Evolutionary conservation across 1,140 invertebrate species (phyloP).

Genomic region (Drosophila ohnishii): DNA sequence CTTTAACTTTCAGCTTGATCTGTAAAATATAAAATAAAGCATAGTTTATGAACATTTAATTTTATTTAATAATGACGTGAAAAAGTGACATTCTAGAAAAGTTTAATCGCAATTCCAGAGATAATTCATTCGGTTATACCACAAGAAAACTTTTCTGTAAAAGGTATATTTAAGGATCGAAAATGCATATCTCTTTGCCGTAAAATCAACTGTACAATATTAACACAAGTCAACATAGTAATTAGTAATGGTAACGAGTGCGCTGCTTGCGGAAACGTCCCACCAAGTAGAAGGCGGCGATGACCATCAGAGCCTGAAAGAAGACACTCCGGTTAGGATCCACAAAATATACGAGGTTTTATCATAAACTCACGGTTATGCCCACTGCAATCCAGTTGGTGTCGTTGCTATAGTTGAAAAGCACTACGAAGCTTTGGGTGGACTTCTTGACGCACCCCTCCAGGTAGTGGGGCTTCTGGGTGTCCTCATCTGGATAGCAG

Average conservation of each 20-base stretch:
- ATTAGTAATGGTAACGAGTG: constrained; percentile 56
- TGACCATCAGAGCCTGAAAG: constrained; percentile 59
- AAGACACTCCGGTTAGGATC: not conserved
- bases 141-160: not conserved
- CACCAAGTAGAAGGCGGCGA: constrained; percentile 66
- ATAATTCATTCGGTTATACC: not conserved
- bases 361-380: constrained; percentile 40
- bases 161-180: not conserved
- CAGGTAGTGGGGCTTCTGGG: constrained; percentile 13
- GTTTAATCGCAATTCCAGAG: too few species aligned
- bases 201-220: not conserved
- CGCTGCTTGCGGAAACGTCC: constrained; percentile 71
- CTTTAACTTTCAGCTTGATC: not conserved
- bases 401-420: constrained; percentile 54
- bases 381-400: constrained; percentile 58
- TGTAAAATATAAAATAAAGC: not conserved
- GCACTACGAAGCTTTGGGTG: constrained; percentile 37
- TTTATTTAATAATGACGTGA: too few species aligned
- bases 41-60: too few species aligned
- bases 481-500: constrained; percentile 49
- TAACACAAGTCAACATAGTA: not conserved
- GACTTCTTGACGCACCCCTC: constrained; percentile 60
- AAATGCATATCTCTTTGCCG: not conserved
- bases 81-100: too few species aligned
- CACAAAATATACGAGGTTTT: not conserved